A percentile compares a stretch with the other conserved stretches of the same genome.
phyloP scores from a whole-genome alignment of 2,113 vertebrate species.

The Gopherus flavomarginatus region DNA sequence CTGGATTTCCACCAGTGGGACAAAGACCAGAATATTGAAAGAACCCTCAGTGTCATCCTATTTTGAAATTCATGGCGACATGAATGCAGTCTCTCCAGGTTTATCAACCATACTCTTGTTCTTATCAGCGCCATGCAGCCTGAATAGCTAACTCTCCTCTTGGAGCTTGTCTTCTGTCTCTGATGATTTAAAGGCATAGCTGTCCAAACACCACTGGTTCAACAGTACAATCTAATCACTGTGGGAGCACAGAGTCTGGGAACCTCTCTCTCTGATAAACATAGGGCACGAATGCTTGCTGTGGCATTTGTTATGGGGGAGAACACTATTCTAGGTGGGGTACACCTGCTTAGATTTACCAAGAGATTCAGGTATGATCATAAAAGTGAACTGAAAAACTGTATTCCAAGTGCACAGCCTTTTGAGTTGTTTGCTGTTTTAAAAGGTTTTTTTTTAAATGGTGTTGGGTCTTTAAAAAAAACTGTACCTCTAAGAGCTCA shows the following conservation, averaged over 20 bases:
- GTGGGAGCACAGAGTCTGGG: neutral
- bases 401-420: neutral
- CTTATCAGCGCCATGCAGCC: conserved; percentile 22
- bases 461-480: neutral
- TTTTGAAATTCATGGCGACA: neutral
- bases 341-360: accelerated
- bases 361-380: neutral
- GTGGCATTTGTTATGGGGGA: neutral
- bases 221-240: accelerated
- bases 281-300: neutral
- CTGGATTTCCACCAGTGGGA: neutral
- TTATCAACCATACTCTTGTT: conserved; percentile 8
- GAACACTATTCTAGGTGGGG: accelerated
- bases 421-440: neutral
- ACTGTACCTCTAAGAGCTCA: accelerated
- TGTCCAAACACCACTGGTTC: conserved; percentile 22
- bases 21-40: neutral
- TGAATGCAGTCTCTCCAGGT: neutral
- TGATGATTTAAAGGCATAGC: neutral
- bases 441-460: neutral
- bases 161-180: neutral
- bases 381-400: neutral
- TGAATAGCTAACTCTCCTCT: neutral
- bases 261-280: neutral
- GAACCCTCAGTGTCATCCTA: neutral